Evolutionary conservation across 2,797 vertebrate genomes (phyloP).

Genomic region (Poecilia gillii): DNA sequence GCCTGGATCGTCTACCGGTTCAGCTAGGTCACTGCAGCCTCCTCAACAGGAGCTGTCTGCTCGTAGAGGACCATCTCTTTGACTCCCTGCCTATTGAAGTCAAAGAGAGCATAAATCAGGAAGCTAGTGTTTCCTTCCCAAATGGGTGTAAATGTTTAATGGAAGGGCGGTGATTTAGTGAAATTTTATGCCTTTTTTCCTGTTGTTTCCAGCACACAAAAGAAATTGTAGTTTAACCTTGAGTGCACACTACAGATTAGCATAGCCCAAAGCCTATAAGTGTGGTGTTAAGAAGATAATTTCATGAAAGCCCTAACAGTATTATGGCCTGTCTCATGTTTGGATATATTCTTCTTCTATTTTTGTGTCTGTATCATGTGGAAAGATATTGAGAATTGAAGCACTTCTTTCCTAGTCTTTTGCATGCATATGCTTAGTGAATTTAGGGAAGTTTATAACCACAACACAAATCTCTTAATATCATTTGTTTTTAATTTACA

Average conservation of each 20-base stretch:
- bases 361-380: slow-evolving; percentile 1
- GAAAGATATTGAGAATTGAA: slow-evolving; percentile 9
- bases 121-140: slow-evolving; percentile 85
- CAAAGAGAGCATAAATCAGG: slow-evolving; percentile 95
- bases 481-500: neutral
- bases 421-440: slow-evolving; percentile 16
- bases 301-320: slow-evolving; percentile 2
- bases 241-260: slow-evolving; percentile 6
- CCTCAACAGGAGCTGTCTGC: slow-evolving; percentile 90
- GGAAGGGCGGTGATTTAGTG: slow-evolving; percentile 58
- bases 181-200: slow-evolving; percentile 10
- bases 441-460: slow-evolving; percentile 6
- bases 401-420: slow-evolving; percentile 25
- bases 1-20: slow-evolving; percentile 91
- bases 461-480: slow-evolving; percentile 25
- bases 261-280: slow-evolving; percentile 20
- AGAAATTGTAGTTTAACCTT: slow-evolving; percentile 20
- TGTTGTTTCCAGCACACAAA: slow-evolving; percentile 14
- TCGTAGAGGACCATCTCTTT: slow-evolving; percentile 96
- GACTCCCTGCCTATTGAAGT: slow-evolving; percentile 93
- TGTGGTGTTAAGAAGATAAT: slow-evolving; percentile 17
- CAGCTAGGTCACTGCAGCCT: slow-evolving; percentile 91
- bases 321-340: neutral
- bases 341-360: slow-evolving; percentile 13
- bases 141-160: slow-evolving; percentile 85